Evolutionary conservation across 2,888 invertebrate genomes (phyloP), one percentile per base, ranked within the genome.

Genomic region (Seira ritae): DNA sequence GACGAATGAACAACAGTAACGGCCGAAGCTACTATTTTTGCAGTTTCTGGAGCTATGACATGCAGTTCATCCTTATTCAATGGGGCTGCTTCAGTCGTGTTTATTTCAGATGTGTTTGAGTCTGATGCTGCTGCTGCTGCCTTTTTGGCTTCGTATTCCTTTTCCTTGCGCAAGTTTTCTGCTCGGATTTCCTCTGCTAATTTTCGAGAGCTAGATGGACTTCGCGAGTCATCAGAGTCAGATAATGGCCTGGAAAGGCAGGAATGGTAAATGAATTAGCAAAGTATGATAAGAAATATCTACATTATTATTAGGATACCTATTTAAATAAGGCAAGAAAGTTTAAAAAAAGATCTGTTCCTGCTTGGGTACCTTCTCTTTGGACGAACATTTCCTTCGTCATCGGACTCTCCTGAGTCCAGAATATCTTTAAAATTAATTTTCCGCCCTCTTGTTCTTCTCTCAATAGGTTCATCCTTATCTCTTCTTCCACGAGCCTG

Each of bases 391-490:
- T 88, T 89, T 19, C 89, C 89, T 67, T 89, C 95, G 90, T 94
- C 95, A 90, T 94, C 95, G 70, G 94, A 94, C 90, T 95, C 95
- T 0, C 88, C 89, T 6, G 95, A 94, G 24, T 89, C 90, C 19
- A 89, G 93, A 67, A 90, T 88, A 91, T 96, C 96, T 1, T 95
- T 94, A 89, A 96, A 96, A 90, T 94, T 94, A 84, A 95, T 94
- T 91, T 94, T 94, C 88, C 93, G 93, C 85, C 95, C 95, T 4
- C 95, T 91, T 0, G 95, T 95, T 86, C 95, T 92, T 89, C 95
- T 92, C 73, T 93, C 92, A 80, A 93, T 82, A 6, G 88, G 87
- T 37, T 88, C 88, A 31, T 89, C 89, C 20, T 69, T 77, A 10
- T 72, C 71, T 65, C 69, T 82, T 31, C 68, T 60, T 1, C 80